phyloP scores from a whole-genome alignment of 2,113 vertebrate species.

The Bambusicola thoracicus region DNA sequence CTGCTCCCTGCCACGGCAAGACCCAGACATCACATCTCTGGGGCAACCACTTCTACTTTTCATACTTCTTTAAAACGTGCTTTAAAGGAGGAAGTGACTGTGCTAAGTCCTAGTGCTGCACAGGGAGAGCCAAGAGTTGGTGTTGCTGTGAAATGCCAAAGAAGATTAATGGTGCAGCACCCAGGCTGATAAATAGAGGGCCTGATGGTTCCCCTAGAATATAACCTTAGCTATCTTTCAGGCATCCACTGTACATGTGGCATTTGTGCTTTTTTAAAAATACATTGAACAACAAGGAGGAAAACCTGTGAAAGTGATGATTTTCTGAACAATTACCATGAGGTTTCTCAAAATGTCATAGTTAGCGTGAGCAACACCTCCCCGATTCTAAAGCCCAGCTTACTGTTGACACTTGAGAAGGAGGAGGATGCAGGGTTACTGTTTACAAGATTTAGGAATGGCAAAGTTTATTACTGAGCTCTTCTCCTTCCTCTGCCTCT shows the following conservation, averaged over 20 bases:
- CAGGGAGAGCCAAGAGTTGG: background rate
- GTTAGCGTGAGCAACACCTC: background rate
- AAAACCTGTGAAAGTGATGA: background rate
- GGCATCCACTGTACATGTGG: accelerated
- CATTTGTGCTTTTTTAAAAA: background rate
- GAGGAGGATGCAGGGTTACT: background rate
- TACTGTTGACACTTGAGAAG: background rate
- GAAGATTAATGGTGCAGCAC: background rate
- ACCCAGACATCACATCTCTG: background rate
- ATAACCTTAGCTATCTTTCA: background rate
- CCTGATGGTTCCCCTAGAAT: background rate
- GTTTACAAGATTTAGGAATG: background rate
- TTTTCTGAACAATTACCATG: background rate
- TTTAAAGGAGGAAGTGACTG: background rate
- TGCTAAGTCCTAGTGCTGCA: background rate
- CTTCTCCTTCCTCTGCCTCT: background rate
- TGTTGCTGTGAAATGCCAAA: background rate
- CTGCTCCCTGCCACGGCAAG: accelerated
- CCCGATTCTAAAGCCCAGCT: background rate
- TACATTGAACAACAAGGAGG: background rate
- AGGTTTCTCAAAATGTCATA: background rate
- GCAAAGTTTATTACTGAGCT: background rate
- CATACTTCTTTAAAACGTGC: background rate
- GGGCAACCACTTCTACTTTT: background rate
- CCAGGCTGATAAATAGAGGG: background rate